Base-by-base conservation (phyloP, 2,888 invertebrate species). In the Dendrolimus houi region DNA sequence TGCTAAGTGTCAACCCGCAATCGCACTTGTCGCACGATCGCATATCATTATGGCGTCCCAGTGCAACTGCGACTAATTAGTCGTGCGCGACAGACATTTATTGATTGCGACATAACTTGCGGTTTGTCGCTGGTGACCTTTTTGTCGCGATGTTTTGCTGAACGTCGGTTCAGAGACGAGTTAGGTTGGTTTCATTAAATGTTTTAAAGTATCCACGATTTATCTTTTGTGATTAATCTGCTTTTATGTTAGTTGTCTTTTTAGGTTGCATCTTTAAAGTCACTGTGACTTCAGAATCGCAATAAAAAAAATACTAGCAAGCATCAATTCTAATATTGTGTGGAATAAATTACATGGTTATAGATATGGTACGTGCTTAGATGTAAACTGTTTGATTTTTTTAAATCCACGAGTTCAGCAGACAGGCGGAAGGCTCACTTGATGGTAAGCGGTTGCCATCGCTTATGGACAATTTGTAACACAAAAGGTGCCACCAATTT, bases 11-110 rank as follows among this genome's bases (percentile, higher is more conserved):
- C 69, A 68, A 69, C 60, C 65, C 71, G 66, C 65, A 70, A 58
- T 40, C 52, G 54, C 52, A 14, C 54, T 54, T 13, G 47, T 47
- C 41, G 68, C 66, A 64, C 64, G 67, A 71, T 80, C 71, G 77
- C 78, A 70, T 78, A 75, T 82, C 81, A 75, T 80, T 82, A 75
- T 80, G 79, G 77, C 77, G 79, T 14, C 14, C 14, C 81, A 76
- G 64, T 65, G 70, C 70, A 75, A 81, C 76, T 82, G 78, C 78
- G 79, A 82, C 85, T 87, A 87, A 88, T 89, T 88, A 87, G 85
- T 83, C 83, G 81, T 71, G 69, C 77, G 72, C 75, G 77, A 78
- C 81, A 70, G 88, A 88, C 87, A 68, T 87, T 81, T 87, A 88
- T 87, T 87, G 88, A 89, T 89, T 85, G 86, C 84, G 74, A 86